Evolutionary conservation across 2,888 invertebrate species (phyloP).

Genomic region (Calliopum simillimum): DNA sequence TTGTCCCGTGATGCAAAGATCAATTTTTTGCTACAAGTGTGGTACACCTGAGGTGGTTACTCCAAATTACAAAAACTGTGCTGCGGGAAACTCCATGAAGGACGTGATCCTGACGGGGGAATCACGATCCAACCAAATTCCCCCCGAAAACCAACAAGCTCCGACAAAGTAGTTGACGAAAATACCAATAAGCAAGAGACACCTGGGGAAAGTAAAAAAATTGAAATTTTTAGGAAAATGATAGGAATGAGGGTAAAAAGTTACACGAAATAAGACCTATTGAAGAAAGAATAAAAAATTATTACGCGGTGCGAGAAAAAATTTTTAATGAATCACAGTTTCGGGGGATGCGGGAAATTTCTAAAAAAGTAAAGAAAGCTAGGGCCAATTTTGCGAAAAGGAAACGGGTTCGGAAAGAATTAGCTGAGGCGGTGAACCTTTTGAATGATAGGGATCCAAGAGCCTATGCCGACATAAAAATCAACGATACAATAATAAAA

Average conservation of each 20-base stretch:
- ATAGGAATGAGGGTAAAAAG: too few relatives aligned
- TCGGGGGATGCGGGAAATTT: too few relatives aligned
- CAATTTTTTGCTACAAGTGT: slow-evolving; percentile 11
- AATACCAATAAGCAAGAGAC: too few relatives aligned
- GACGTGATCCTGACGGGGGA: not conserved
- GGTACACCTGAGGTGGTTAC: not conserved
- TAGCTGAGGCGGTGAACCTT: not conserved
- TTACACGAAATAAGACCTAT: too few relatives aligned
- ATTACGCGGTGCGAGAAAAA: too few relatives aligned
- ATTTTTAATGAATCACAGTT: not conserved
- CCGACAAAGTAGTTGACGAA: too few relatives aligned
- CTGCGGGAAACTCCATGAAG: not conserved
- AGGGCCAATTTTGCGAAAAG: not conserved
- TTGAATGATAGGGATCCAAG: not conserved
- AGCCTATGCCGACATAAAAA: not conserved
- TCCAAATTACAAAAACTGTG: slow-evolving; percentile 2
- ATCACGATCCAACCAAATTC: not conserved
- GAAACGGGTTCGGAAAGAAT: not conserved
- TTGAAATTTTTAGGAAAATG: too few relatives aligned
- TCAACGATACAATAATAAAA: not conserved
- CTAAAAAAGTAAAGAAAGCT: not conserved
- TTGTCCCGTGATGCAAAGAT: not conserved
- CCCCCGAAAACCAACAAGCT: too few relatives aligned
- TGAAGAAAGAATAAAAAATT: not conserved
- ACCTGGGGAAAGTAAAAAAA: too few relatives aligned